Evolutionary conservation across 1,140 invertebrate genomes (phyloP).

Genomic region (Drosophila murphyi): DNA sequence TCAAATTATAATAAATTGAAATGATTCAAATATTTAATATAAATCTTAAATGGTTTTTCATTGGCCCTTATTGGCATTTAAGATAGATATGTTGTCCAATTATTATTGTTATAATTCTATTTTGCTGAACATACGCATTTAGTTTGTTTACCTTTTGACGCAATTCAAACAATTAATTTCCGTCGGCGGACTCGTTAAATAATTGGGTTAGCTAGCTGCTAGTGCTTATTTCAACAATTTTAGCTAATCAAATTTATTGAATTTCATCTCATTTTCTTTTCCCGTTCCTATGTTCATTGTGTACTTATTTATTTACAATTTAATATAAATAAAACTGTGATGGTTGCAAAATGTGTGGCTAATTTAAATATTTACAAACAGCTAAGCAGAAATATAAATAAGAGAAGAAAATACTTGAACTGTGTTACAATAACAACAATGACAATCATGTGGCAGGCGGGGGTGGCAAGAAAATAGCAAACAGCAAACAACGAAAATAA

Average conservation of each 20-base stretch:
- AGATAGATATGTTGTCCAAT: neutral
- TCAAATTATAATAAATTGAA: no score
- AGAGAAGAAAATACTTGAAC: conserved; percentile 54
- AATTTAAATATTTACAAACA: conserved; percentile 52
- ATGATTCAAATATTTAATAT: no score
- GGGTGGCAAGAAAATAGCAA: conserved; percentile 48
- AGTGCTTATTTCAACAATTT: conserved; percentile 33
- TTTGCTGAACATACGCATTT: conserved; percentile 23
- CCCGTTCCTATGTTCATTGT: neutral
- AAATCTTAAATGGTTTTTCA: neutral
- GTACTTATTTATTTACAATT: conserved; percentile 44
- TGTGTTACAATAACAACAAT: conserved; percentile 48
- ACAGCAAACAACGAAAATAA: conserved; percentile 15
- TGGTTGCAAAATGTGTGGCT: conserved; percentile 29
- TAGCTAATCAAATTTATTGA: conserved; percentile 58
- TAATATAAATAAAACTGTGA: conserved; percentile 56
- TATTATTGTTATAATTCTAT: neutral
- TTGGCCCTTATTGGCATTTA: neutral
- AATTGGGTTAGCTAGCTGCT: conserved; percentile 45
- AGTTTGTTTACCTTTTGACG: conserved; percentile 40
- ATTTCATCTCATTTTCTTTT: conserved; percentile 59
- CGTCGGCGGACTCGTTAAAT: conserved; percentile 57
- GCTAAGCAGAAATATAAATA: conserved; percentile 30
- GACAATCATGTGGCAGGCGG: neutral
- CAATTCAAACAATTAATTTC: conserved; percentile 80